A percentile compares a stretch with the other conserved stretches of the same genome.
Conservation (phyloP, 1,140 invertebrate species). For the Oryctes rhinoceros region DNA sequence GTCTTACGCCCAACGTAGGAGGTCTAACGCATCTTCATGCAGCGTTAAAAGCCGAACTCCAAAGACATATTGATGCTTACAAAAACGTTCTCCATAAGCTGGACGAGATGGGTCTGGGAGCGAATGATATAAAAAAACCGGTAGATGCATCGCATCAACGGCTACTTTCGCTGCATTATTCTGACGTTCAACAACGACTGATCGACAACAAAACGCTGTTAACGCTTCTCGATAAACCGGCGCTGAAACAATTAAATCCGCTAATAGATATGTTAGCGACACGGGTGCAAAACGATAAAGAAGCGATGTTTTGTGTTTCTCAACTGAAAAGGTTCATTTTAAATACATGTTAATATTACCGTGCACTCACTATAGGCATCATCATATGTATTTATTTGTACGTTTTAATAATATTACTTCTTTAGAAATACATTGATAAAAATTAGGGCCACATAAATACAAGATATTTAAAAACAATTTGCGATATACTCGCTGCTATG, state of each 20-base stretch:
- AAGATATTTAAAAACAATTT: too few relatives aligned
- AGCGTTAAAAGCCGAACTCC: slow-evolving; percentile 83
- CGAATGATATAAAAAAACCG: slow-evolving; percentile 79
- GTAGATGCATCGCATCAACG: slow-evolving; percentile 89
- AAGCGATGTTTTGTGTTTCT: slow-evolving; percentile 71
- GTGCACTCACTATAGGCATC: too few relatives aligned
- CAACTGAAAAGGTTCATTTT: slow-evolving; percentile 65
- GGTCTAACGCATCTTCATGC: slow-evolving; percentile 73
- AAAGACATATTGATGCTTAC: slow-evolving; percentile 84
- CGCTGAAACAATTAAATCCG: slow-evolving; percentile 65
- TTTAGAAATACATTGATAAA: too few relatives aligned
- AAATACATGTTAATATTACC: too few relatives aligned
- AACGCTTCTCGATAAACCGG: slow-evolving; percentile 82
- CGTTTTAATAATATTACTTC: too few relatives aligned
- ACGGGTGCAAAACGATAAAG: slow-evolving; percentile 75
- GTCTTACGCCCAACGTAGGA: slow-evolving; percentile 70
- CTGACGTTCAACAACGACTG: slow-evolving; percentile 84
- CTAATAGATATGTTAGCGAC: slow-evolving; percentile 68
- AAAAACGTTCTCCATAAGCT: slow-evolving; percentile 87
- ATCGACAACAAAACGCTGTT: slow-evolving; percentile 92
- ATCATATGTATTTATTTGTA: too few relatives aligned
- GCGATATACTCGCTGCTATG: too few relatives aligned
- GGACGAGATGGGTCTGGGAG: slow-evolving; percentile 76
- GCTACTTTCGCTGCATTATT: slow-evolving; percentile 81
- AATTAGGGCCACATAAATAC: too few relatives aligned